phyloP scores from a whole-genome alignment of 2,113 vertebrate genomes.

The Upupa epops region DNA sequence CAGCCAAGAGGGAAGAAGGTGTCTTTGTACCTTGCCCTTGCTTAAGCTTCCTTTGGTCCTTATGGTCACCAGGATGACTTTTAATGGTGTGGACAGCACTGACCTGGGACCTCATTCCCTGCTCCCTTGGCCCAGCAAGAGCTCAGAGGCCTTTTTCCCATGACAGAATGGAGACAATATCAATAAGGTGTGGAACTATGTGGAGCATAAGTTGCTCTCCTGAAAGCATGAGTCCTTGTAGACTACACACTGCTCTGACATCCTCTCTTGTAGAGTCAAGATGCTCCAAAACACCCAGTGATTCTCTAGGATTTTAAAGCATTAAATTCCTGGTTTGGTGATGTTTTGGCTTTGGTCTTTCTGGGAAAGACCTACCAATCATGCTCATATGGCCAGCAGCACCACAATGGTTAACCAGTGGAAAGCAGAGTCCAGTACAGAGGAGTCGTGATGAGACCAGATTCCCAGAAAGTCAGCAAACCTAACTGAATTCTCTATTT shows the following conservation, averaged over 20 bases:
- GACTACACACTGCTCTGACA: not conserved
- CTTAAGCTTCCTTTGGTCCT: not conserved
- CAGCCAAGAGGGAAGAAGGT: not conserved
- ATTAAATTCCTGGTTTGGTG: not conserved
- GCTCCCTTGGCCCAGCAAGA: not conserved
- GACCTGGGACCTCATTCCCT: not conserved
- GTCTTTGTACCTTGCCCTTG: not conserved
- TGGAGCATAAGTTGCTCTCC: not conserved
- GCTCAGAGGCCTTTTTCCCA: not conserved
- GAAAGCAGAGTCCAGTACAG: not conserved
- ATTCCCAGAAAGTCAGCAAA: slow-evolving; percentile 9
- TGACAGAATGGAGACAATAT: not conserved
- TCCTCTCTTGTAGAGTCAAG: not conserved
- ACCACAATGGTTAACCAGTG: not conserved
- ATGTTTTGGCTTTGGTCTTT: not conserved
- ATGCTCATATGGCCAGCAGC: not conserved
- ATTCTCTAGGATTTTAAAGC: not conserved
- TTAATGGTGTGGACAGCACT: not conserved
- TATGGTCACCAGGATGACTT: not conserved
- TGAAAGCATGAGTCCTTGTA: not conserved
- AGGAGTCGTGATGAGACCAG: not conserved
- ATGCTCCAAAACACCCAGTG: not conserved
- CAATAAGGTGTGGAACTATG: accelerated
- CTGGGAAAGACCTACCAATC: not conserved
- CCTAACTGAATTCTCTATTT: not conserved